These are phyloP conservation scores for Sphenopsis melanotis DNA, from an alignment of 2,797 vertebrate genomes.

Conservation along the genomic window DNA sequence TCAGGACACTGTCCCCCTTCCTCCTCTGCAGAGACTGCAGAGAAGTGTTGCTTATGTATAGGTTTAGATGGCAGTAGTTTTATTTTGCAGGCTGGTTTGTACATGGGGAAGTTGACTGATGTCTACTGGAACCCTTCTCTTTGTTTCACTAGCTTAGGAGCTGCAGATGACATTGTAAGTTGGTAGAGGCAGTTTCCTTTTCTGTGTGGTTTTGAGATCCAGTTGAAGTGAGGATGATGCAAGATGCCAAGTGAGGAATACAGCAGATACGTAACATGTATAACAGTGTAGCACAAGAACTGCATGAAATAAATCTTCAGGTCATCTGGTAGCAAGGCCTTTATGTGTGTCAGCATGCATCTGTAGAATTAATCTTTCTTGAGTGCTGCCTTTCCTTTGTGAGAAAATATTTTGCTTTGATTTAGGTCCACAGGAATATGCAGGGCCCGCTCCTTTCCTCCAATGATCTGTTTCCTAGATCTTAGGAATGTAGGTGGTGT, in stretches of 20 bases:
- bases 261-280: background rate
- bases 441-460: background rate
- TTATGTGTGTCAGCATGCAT: background rate
- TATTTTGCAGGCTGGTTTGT: background rate
- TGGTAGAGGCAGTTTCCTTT: background rate
- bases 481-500: background rate
- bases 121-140: background rate
- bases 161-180: background rate
- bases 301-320: background rate
- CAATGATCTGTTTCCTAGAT: background rate
- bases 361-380: background rate
- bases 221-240: background rate
- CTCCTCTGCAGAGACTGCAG: background rate
- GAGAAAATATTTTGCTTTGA: background rate
- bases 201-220: background rate
- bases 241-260: background rate
- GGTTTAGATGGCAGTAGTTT: background rate
- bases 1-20: background rate
- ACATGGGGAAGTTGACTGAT: accelerated
- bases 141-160: background rate
- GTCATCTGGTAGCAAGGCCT: background rate
- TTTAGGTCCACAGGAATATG: background rate
- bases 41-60: background rate
- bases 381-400: background rate
- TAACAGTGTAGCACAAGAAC: background rate